Evolutionary conservation across 92 coral and sea anemone species (phyloP), one percentile per base, ranked within the genome.

Genomic region (Chrysogorgia sp.): DNA sequence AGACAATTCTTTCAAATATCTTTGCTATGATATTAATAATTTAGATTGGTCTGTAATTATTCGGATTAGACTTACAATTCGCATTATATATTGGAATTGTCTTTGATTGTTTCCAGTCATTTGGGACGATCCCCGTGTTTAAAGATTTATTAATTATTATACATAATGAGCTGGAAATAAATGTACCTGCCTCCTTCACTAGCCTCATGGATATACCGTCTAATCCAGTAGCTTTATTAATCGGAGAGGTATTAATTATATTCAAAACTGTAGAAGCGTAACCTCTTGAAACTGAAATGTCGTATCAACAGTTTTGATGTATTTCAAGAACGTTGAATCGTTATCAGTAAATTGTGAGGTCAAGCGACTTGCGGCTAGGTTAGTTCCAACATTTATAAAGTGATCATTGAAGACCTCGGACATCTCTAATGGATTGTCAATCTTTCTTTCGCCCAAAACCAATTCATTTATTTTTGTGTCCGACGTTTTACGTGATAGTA

Each of bases 361-460:
- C 7, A 19, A 23, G 17, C 7, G 2, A 10, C 17, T 29, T 8
- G 34, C 31, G 23, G 34, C 63, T 57, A 57, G 17, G 8, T 55
- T 72, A 13, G 22, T 3, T 2, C 63, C 81, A 56, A 75, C 58
- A 75, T 40, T 19, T 33, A 47, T 64, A 75, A 75, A 75, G 26
- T 75, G 81, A 15, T 76, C 71, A 34, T 76, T 76, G 30, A 76
- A 76, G 30, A 68, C 80, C n/a, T 74, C 50, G 26, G 80, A 74
- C 30, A 74, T 57, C 12, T 56, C 31, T n/a, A 29, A 67, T 9
- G 80, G 35, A 57, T 74, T 62, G 21, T 26, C 30, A 32, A 57
- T 1, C n/a, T 30, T 26, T 22, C 30, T 74, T 26, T 74, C 49
- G 45, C 49, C 68, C 7, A 53, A 26, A 31, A 74, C n/a, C 14